phyloP scores from a whole-genome alignment of 2,888 invertebrate species.

The Hyposoter didymator region DNA sequence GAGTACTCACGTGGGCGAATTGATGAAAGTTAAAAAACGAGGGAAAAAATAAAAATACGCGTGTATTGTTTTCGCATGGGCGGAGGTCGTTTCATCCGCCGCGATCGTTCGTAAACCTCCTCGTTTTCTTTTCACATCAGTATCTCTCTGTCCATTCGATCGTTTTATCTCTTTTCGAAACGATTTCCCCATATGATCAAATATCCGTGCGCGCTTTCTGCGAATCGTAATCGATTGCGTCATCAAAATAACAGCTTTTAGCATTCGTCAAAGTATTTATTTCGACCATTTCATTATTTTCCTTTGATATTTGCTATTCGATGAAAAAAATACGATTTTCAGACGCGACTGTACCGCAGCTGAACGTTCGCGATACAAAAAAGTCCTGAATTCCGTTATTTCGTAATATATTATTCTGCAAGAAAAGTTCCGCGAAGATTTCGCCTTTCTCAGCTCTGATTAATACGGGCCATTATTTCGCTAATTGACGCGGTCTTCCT shows the following conservation, averaged over 20 bases:
- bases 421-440: conserved; percentile 30
- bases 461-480: conserved; percentile 48
- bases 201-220: not conserved
- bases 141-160: not conserved
- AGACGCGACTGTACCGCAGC: not conserved
- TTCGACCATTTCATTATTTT: not conserved
- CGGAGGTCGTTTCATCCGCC: conserved; percentile 52
- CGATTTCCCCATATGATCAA: not conserved
- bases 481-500: conserved; percentile 42
- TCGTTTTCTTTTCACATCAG: conserved; percentile 23
- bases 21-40: conserved; percentile 55
- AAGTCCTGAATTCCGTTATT: conserved; percentile 14
- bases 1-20: conserved; percentile 60
- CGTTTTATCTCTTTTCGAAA: not conserved
- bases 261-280: not conserved
- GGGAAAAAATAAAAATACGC: not conserved
- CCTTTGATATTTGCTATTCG: not conserved
- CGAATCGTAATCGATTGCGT: conserved; percentile 10
- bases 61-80: conserved; percentile 64
- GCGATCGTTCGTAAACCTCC: conserved; percentile 46
- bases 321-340: not conserved
- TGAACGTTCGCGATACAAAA: not conserved
- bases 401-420: conserved; percentile 16
- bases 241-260: not conserved
- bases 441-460: conserved; percentile 48